Evolutionary conservation across 2,888 invertebrate species (phyloP).

Genomic region (Sinohyriopsis cumingii): DNA sequence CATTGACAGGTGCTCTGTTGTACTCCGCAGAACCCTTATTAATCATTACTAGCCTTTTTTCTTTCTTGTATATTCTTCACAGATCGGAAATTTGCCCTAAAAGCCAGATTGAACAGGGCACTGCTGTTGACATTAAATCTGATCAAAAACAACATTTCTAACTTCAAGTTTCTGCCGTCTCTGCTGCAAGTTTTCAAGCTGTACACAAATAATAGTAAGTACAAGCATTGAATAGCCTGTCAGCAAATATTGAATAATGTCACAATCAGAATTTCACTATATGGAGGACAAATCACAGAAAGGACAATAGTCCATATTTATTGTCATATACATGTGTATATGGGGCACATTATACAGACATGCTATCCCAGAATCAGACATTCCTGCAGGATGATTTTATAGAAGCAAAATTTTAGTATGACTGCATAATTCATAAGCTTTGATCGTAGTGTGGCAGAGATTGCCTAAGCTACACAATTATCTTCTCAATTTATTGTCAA

Average conservation of each 20-base stretch:
- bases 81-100: constrained; percentile 79
- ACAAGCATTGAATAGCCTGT: background rate
- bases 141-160: constrained; percentile 58
- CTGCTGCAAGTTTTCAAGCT: constrained; percentile 66
- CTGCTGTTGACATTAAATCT: constrained; percentile 65
- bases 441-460: too few relatives aligned
- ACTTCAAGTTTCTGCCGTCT: constrained; percentile 58
- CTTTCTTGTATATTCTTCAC: constrained; percentile 21
- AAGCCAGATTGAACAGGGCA: constrained; percentile 76
- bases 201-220: constrained; percentile 69
- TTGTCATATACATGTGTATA: too few relatives aligned
- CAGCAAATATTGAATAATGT: too few relatives aligned
- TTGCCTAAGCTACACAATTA: too few relatives aligned
- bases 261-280: too few relatives aligned
- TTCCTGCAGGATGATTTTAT: too few relatives aligned
- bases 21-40: background rate
- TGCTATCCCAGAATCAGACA: background rate
- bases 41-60: background rate
- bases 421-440: too few relatives aligned
- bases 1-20: background rate
- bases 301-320: too few relatives aligned
- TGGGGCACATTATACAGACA: too few relatives aligned
- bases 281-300: too few relatives aligned
- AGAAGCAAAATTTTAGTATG: too few relatives aligned
- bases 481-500: too few relatives aligned